These are phyloP conservation scores for Andrena haemorrhoa DNA, from an alignment of 2,888 invertebrate species.

Conservation along the genomic window DNA sequence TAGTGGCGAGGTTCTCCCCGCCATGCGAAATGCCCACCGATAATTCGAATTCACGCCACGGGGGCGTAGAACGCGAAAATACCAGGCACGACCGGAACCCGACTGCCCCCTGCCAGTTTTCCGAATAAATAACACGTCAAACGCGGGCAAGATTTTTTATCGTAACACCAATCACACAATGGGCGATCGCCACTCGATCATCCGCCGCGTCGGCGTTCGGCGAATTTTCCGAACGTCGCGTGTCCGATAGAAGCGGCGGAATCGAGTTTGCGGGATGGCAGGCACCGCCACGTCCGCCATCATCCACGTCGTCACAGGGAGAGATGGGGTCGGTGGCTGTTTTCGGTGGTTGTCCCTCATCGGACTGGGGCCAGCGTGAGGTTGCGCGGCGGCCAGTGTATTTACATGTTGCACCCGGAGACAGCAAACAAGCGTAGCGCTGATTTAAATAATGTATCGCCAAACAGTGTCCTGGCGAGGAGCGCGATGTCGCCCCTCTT, in stretches of 20 bases:
- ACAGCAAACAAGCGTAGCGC: slow-evolving; percentile 76
- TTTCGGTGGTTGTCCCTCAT: slow-evolving; percentile 52
- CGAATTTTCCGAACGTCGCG: slow-evolving; percentile 44
- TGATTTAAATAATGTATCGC: slow-evolving; percentile 80
- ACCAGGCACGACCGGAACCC: neutral
- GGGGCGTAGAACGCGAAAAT: slow-evolving; percentile 41
- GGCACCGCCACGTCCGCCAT: slow-evolving; percentile 38
- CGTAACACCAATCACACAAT: slow-evolving; percentile 48
- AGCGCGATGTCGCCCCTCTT: slow-evolving; percentile 68
- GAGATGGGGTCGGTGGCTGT: slow-evolving; percentile 39
- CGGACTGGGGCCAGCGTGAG: slow-evolving; percentile 34
- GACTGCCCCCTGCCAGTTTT: neutral
- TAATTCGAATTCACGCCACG: slow-evolving; percentile 38
- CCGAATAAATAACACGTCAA: slow-evolving; percentile 59
- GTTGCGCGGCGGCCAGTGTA: slow-evolving; percentile 62
- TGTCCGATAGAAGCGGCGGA: slow-evolving; percentile 48
- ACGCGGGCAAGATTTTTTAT: slow-evolving; percentile 58
- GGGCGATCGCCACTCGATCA: slow-evolving; percentile 40
- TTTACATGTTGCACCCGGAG: slow-evolving; percentile 77
- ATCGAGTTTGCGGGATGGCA: slow-evolving; percentile 65
- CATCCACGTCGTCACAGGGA: slow-evolving; percentile 50
- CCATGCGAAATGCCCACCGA: slow-evolving; percentile 29
- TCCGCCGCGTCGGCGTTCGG: slow-evolving; percentile 25
- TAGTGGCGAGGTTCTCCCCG: slow-evolving; percentile 11
- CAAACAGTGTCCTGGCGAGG: slow-evolving; percentile 73